phyloP scores from a whole-genome alignment of 2,113 vertebrate species.

The Nyctereutes procyonoides region DNA sequence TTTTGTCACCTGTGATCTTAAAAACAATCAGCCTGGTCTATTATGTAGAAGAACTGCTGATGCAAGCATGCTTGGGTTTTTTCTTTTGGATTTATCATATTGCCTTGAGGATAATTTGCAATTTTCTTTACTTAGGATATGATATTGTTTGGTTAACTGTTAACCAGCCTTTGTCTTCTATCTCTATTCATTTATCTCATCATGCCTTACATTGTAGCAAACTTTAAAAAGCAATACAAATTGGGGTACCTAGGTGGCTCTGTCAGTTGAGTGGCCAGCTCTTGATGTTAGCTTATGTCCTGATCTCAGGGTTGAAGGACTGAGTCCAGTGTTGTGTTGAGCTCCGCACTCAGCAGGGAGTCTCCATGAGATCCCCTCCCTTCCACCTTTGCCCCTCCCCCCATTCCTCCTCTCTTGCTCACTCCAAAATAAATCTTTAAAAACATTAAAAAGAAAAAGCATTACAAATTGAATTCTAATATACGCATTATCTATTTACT shows the following conservation, averaged over 20 bases:
- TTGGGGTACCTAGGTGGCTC: neutral
- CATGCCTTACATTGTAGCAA: neutral
- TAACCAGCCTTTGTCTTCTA: neutral
- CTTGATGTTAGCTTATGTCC: neutral
- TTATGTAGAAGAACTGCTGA: neutral
- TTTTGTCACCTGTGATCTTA: neutral
- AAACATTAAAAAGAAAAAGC: neutral
- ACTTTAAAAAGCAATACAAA: neutral
- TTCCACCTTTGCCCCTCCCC: neutral
- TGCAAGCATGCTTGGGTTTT: neutral
- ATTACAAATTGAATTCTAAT: neutral
- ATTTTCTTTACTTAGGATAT: neutral
- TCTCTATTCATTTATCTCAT: neutral
- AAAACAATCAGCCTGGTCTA: neutral
- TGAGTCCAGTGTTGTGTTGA: neutral
- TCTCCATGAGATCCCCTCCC: neutral
- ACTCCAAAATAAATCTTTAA: neutral
- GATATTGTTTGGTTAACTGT: neutral
- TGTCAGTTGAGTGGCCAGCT: neutral
- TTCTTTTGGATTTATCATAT: neutral
- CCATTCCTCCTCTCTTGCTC: neutral
- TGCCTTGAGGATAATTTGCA: neutral
- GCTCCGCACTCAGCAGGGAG: neutral
- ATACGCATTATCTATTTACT: neutral
- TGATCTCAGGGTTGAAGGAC: neutral